Evolutionary conservation across 2,888 invertebrate species (phyloP), one percentile per base, ranked within the genome.

Genomic region (Galerucella pusilla): DNA sequence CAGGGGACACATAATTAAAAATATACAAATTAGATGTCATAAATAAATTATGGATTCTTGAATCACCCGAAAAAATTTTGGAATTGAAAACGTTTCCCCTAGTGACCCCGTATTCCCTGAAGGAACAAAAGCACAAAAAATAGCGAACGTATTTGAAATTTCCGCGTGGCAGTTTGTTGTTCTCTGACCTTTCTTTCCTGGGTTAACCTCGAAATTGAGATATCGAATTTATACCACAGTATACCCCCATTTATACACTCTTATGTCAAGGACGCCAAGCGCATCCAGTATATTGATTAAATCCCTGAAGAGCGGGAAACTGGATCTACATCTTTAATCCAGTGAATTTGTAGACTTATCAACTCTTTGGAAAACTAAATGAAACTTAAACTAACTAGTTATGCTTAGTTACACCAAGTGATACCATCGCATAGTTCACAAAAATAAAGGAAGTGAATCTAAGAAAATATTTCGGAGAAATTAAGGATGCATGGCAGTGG

Each of bases 251-350:
- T n/a, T n/a, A 71, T 49, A 69, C 71, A 66, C 49, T 74, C 59
- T 70, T 67, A 28, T 74, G 74, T 74, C 74, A 74, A 74, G 74
- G 74, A 74, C 74, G 59, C n/a, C 54, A 71, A 74, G 71, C 71
- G 70, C 74, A 74, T 74, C 65, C 63, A 63, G 64, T 74, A 61
- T 74, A 74, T 74, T 71, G 74, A 74, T 74, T 71, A 60, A 67
- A 71, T 71, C 61, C 63, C 20, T 61, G 45, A 66, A 65, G 42
- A 69, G 65, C 65, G 65, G 66, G 66, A 74, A 71, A 70, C 71
- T 70, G 67, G 61, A 67, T 45, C 65, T 65, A n/a, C 2, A 61
- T 28, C n/a, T 28, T 16, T 57, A 57, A 9, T 57, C 57, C 16
- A 57, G 57, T 46, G 12, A 46, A 4, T 46, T 11, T 46, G 12